Base-by-base conservation (phyloP, 2,113 vertebrate genomes). In the Bufo bufo region DNA sequence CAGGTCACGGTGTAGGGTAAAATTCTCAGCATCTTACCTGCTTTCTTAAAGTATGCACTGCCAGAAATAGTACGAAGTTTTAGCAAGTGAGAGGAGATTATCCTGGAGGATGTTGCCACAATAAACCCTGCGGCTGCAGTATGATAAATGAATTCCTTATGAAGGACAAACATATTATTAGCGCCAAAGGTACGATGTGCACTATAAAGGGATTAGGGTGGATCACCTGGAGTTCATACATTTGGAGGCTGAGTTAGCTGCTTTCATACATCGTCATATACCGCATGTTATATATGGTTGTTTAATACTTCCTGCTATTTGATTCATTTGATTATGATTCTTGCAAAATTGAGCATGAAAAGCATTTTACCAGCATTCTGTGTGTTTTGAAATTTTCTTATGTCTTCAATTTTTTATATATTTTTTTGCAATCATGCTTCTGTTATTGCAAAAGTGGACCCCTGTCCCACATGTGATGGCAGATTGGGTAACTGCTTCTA, bases 161-260 rank as follows among this genome's bases (percentile, higher is more conserved):
- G 33, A 82, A 82, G 45, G 59, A 19, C 33, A 82, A 82, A 82
- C 33, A 82, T 65, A 65, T 65, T 82, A 49, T 63, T 82, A 82
- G 79, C 17, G 63, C 79, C 43, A 61, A 82, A 82, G 58, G 56
- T 61, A 47, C 33, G 45, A 14, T 54, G 50, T 78, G n/a, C 54
- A 78, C 9, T 19, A 78, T 75, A 78, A 52, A 78, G 77, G 10
- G 77, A 56, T 78, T 75, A 78, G 77, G 50, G 50, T 23, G 77
- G 77, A 78, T 78, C 33, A 54, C 50, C 75, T 78, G 49, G 9
- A 54, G 49, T 78, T 20, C 23, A 54, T 54, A 78, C 10, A 78
- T 78, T 4, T 54, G 50, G n/a, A n/a, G 50, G 6, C 4, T 2
- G 77, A 54, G 9, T 56, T 13, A 9, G 49, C 77, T 78, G 47